phyloP scores from a whole-genome alignment of 1,140 invertebrate species.

The Diprion similis region DNA sequence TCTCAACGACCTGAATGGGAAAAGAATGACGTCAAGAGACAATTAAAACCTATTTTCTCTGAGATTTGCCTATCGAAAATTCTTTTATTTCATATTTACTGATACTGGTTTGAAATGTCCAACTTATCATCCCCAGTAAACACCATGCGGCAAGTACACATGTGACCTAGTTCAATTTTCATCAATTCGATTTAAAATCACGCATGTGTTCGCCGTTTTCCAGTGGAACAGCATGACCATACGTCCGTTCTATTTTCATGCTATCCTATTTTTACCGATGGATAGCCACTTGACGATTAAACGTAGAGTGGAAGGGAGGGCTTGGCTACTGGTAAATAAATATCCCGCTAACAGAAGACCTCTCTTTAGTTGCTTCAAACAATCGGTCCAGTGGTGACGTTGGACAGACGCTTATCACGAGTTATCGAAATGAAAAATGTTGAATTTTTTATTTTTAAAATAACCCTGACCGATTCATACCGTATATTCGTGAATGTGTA shows the following conservation, averaged over 20 bases:
- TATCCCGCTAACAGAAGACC: slow-evolving; percentile 49
- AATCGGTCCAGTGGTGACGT: slow-evolving; percentile 25
- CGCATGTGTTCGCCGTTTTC: not conserved
- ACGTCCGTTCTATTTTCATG: slow-evolving; percentile 39
- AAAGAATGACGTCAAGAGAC: no score
- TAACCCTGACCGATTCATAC: slow-evolving; percentile 21
- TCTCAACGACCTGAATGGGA: no score
- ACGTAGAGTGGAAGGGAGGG: slow-evolving; percentile 38
- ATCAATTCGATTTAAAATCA: not conserved
- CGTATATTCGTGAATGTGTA: not conserved
- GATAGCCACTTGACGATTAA: slow-evolving; percentile 47
- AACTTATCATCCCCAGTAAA: no score
- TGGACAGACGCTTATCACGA: no score
- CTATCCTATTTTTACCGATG: slow-evolving; percentile 57
- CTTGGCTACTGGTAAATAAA: slow-evolving; percentile 56
- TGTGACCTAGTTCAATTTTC: not conserved
- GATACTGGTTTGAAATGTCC: no score
- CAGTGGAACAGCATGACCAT: not conserved
- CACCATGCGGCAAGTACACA: not conserved
- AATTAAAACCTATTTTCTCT: no score
- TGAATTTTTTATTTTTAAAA: no score
- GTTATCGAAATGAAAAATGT: no score
- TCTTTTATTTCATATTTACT: no score
- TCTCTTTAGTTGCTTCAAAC: slow-evolving; percentile 47
- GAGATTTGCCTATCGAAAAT: no score